These are phyloP conservation scores for Corythaixoides concolor DNA, from an alignment of 2,113 vertebrate genomes.

Conservation along the genomic window DNA sequence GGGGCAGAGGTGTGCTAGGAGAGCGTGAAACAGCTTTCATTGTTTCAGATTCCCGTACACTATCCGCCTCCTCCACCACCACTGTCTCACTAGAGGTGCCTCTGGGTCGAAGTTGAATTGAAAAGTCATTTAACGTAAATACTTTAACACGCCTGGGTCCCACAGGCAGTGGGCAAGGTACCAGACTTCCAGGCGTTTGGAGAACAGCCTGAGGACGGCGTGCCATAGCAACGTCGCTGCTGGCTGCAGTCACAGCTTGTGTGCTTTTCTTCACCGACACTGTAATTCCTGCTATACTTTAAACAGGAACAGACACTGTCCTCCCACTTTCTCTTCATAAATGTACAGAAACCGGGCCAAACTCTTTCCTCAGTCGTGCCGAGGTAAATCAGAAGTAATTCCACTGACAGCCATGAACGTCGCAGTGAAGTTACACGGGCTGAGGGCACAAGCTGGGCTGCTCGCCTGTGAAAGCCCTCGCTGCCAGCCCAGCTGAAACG, in stretches of 20 bases:
- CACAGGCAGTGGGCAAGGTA: background rate
- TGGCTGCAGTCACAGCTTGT: background rate
- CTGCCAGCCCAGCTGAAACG: background rate
- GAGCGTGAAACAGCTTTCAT: background rate
- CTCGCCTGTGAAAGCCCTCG: slow-evolving; percentile 9
- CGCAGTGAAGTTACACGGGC: background rate
- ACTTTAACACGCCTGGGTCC: background rate
- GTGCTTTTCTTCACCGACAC: slow-evolving; percentile 54
- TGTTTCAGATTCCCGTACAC: background rate
- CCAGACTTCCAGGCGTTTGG: background rate
- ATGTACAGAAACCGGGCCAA: background rate
- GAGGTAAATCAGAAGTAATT: slow-evolving; percentile 14
- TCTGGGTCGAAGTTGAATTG: slow-evolving; percentile 23
- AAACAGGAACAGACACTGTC: slow-evolving; percentile 23
- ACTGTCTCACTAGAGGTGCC: background rate
- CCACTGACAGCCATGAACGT: background rate
- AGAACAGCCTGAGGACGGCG: background rate
- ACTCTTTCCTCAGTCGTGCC: background rate
- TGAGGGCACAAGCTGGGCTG: background rate
- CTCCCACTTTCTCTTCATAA: background rate
- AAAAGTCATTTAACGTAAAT: slow-evolving; percentile 50
- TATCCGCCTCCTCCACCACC: background rate
- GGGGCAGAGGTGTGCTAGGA: background rate
- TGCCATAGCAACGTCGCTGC: background rate
- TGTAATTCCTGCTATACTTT: background rate